Conservation (phyloP, 1,140 invertebrate genomes). For the Xylocopa sonorina region DNA sequence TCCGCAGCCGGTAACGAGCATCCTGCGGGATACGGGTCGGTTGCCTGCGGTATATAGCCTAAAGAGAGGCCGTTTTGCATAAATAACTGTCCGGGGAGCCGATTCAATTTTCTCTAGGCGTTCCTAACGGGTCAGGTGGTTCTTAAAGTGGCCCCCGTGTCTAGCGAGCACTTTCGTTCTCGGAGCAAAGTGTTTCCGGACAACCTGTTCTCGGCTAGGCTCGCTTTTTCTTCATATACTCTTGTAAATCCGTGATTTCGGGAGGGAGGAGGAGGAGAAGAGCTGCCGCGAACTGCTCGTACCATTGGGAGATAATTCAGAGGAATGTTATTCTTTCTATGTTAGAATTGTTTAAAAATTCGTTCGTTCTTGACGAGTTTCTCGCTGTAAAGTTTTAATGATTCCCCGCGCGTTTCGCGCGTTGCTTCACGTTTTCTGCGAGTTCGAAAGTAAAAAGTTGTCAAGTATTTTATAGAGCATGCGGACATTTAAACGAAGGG, state of each 20-base stretch:
- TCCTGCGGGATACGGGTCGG: conserved; percentile 50
- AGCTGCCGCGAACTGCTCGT: background rate
- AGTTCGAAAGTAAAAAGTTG: too few species aligned
- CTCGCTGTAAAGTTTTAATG: background rate
- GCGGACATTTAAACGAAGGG: too few species aligned
- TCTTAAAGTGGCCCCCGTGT: conserved; percentile 51
- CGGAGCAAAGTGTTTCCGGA: background rate
- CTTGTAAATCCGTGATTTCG: background rate
- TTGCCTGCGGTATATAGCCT: conserved; percentile 48
- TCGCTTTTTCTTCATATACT: background rate
- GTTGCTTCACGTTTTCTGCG: too few species aligned
- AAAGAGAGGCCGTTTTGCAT: conserved; percentile 63
- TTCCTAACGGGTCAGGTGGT: conserved; percentile 49
- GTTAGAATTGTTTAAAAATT: too few species aligned
- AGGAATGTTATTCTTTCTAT: background rate
- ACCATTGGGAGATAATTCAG: background rate
- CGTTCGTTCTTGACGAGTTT: background rate
- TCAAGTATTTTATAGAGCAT: too few species aligned
- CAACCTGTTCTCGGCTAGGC: conserved; percentile 11
- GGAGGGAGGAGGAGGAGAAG: background rate
- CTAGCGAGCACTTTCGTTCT: conserved; percentile 26
- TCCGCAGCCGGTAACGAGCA: conserved; percentile 49
- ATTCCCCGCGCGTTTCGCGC: background rate
- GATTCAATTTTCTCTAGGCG: conserved; percentile 65
- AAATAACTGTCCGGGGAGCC: conserved; percentile 59